Evolutionary conservation across 2,113 vertebrate species (phyloP), one percentile per base, ranked within the genome.

Genomic region (Zosterops japonicus): DNA sequence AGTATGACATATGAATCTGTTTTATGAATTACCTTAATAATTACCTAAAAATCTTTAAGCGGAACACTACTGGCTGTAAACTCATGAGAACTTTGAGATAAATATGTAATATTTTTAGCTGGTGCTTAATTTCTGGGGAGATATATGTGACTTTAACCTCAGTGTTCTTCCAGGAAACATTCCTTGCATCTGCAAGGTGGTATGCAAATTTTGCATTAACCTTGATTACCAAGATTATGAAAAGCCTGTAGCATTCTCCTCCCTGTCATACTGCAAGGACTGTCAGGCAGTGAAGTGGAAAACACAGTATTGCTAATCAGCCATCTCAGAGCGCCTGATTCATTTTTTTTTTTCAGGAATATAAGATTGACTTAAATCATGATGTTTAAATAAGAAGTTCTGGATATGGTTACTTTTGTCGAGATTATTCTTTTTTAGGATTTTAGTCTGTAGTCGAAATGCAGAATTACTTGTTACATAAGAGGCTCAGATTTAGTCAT

Each of bases 121-220:
- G 25, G 20, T 64, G 24, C n/a, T 79, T 76, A 76, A 82, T 87
- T 92, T 89, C 70, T 91, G 28, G 25, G 85, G 49, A 91, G 88
- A 71, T 61, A 49, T 33, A 39, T 64, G 12, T 87, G 77, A n/a
- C 81, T 92, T 90, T 33, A 94, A 71, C 87, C 59, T 83, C 57
- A 75, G 10, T 0, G 0, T 11, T 93, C 50, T 84, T 89, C 31
- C 44, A 76, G 69, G 69, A 91, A 95, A 61, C 49, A 28, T 92
- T 94, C 36, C 21, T 33, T 6, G 14, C 35, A 47, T 89, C 55
- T 90, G 52, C 57, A 82, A 93, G 86, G 79, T 86, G 71, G 29
- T 79, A 91, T 96, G 93, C 83, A 94, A 92, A 95, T 95, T 91
- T 89, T 68, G 17, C 68, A 57, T 93, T 94, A 91, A 69, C 81